Conservation (phyloP, 2,797 vertebrate species). For the Syngnathus acus region DNA sequence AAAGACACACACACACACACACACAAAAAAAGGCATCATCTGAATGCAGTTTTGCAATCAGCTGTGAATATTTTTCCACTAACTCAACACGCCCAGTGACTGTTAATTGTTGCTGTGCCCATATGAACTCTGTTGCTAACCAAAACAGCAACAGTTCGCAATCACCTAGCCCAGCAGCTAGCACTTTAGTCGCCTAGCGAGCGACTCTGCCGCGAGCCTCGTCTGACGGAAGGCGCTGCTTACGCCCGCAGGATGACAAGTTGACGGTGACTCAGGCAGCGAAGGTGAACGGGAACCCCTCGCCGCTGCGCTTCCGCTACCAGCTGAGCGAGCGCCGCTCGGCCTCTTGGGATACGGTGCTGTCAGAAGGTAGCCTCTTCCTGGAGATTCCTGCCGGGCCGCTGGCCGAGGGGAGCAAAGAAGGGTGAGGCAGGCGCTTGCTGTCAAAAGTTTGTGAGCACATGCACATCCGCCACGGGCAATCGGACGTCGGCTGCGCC, state of each 20-base stretch:
- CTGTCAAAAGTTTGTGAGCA: background rate
- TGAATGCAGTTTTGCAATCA: background rate
- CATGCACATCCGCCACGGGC: background rate
- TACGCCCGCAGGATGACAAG: constrained; percentile 76
- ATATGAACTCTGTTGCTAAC: too few relatives aligned
- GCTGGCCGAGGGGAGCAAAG: constrained; percentile 91
- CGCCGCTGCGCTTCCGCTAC: constrained; percentile 86
- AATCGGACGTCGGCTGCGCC: background rate
- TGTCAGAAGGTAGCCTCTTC: constrained; percentile 84
- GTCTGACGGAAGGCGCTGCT: too few relatives aligned
- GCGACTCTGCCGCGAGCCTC: too few relatives aligned
- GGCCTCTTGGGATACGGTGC: constrained; percentile 86
- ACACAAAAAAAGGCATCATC: too few relatives aligned
- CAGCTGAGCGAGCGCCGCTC: constrained; percentile 85
- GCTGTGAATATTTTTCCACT: background rate
- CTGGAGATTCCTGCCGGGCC: constrained; percentile 86
- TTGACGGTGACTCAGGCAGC: constrained; percentile 87
- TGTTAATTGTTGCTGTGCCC: too few relatives aligned
- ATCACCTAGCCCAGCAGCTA: too few relatives aligned
- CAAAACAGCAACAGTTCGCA: too few relatives aligned
- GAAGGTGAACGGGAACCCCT: constrained; percentile 75
- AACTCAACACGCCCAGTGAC: background rate
- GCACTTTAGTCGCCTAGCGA: too few relatives aligned
- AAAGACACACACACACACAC: background rate
- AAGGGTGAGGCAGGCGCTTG: constrained; percentile 73